Base-by-base conservation (phyloP, 2,888 invertebrate genomes). In the Drosophila koepferae region DNA sequence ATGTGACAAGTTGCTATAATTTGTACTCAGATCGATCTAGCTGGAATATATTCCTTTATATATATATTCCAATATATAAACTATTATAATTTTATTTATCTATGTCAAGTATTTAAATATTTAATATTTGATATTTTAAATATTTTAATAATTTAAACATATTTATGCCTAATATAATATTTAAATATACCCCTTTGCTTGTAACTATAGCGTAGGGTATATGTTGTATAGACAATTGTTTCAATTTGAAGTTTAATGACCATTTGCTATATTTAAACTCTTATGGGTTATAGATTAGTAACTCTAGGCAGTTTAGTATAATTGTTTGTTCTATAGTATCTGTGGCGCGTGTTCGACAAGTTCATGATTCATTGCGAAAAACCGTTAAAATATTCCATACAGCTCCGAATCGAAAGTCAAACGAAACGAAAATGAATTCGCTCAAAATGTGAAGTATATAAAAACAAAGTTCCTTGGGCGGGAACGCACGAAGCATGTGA, bases 271-370 rank as follows among this genome's bases (percentile, higher is more conserved):
- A 18, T 12, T 34, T 34, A 36, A 51, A 34, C 12, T 34, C 18
- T 10, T n/a, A 18, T 51, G 34, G 34, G 28, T 9, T 28, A 9
- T 28, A 28, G 51, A 18, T 16, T 23, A 31, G 28, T 31, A 28
- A 2, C 28, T 2, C 3, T n/a, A 6, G 10, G 31, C 36, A 23
- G 18, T 51, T 49, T 63, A 55, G 20, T 53, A 41, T 8, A 28
- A n/a, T 48, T 53, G 46, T 44, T 34, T 56, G 48, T 18, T 63
- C 60, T 53, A 10, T 34, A 58, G 63, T 78, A 65, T 44, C 28
- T 53, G 55, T 43, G 36, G 77, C 77, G 83, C 86, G 86, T 86
- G 81, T 43, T 9, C 44, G 65, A 63, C 63, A 40, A 65, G 40
- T 59, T 46, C 38, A 54, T 63, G 66, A 79, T 71, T 68, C 65